These are phyloP conservation scores for Troides helena DNA, from an alignment of 2,888 invertebrate species.

Conservation along the genomic window DNA sequence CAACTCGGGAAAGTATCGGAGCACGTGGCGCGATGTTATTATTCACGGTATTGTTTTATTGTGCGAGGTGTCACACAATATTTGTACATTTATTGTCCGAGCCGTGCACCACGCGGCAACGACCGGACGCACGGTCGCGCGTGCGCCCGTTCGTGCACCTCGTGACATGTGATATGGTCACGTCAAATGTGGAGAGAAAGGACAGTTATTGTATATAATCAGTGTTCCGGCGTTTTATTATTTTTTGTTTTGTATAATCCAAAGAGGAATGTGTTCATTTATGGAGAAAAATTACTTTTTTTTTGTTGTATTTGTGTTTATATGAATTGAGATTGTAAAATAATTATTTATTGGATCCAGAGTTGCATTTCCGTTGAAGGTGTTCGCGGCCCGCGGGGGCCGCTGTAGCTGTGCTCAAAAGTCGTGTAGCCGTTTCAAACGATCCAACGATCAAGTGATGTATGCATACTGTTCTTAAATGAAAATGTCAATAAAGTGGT, in stretches of 20 bases:
- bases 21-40: conserved; percentile 4
- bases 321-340: conserved; percentile 62
- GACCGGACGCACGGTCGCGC: conserved; percentile 12
- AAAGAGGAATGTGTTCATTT: conserved; percentile 78
- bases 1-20: conserved; percentile 7
- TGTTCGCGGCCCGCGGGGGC: not conserved
- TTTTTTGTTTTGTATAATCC: conserved; percentile 53
- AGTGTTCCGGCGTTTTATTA: conserved; percentile 48
- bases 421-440: conserved; percentile 58
- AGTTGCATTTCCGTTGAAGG: conserved; percentile 59
- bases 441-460: conserved; percentile 71
- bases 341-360: conserved; percentile 74
- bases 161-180: conserved; percentile 47
- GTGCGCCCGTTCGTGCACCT: conserved; percentile 32
- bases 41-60: conserved; percentile 1
- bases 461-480: conserved; percentile 75
- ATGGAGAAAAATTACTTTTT: conserved; percentile 51
- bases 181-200: conserved; percentile 33
- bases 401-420: conserved; percentile 62
- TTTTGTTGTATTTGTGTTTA: conserved; percentile 50
- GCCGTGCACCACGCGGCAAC: conserved; percentile 13
- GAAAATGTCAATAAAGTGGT: conserved; percentile 79
- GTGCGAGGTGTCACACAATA: conserved; percentile 6
- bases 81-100: conserved; percentile 6
- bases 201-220: conserved; percentile 49